Percentiles rank a stretch among this genome's conserved stretches.
Evolutionary conservation across 1,140 invertebrate genomes (phyloP).

Genomic region (Magallana angulata): DNA sequence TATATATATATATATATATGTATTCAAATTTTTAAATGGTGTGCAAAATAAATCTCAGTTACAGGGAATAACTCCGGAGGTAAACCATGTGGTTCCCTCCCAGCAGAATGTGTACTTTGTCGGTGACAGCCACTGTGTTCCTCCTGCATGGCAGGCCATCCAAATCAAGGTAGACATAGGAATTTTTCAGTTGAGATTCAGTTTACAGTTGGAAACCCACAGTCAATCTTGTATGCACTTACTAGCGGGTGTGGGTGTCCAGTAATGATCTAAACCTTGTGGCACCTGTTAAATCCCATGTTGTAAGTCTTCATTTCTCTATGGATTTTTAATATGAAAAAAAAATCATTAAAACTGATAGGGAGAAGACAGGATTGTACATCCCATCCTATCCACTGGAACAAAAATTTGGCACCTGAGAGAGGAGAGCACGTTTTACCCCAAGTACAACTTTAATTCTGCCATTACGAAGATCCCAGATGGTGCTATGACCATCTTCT

Average conservation of each 20-base stretch:
- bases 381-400: slow-evolving; percentile 54
- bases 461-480: slow-evolving; percentile 45
- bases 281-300: too few relatives aligned
- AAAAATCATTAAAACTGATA: neutral
- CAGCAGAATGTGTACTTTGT: slow-evolving; percentile 49
- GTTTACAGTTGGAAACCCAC: too few relatives aligned
- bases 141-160: slow-evolving; percentile 52
- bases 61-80: neutral
- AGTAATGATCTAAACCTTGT: too few relatives aligned
- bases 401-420: slow-evolving; percentile 58
- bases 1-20: too few relatives aligned
- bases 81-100: slow-evolving; percentile 1
- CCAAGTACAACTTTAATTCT: slow-evolving; percentile 53
- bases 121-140: slow-evolving; percentile 58
- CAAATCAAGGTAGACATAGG: slow-evolving; percentile 31
- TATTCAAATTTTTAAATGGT: neutral
- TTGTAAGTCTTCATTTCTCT: neutral
- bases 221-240: too few relatives aligned
- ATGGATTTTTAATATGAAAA: neutral
- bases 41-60: neutral
- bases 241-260: too few relatives aligned
- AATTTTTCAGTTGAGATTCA: neutral
- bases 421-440: slow-evolving; percentile 52
- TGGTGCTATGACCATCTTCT: slow-evolving; percentile 40
- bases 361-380: slow-evolving; percentile 33